Base-by-base conservation (phyloP, 2,888 invertebrate species). In the Acleris sparsana region DNA sequence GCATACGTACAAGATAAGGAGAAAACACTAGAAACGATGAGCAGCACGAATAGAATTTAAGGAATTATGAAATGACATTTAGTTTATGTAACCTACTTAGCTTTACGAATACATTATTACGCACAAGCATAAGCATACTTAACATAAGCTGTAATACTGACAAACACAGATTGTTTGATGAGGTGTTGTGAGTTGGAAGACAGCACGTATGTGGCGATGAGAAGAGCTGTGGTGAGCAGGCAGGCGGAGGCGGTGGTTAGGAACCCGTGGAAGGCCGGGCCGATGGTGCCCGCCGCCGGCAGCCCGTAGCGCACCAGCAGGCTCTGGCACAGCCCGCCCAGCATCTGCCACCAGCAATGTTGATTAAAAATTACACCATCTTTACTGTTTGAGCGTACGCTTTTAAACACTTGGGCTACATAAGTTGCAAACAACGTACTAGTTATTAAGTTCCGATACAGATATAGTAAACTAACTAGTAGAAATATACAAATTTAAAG, bases 261-360 rank as follows among this genome's bases (percentile, higher is more conserved):
- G 80, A 97, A 96, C 48, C 97, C 95, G 72, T 96, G 95, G 84
- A 96, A 96, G 3, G 97, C 96, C 3, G 95, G 94, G 7, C 97
- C 97, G 82, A 97, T 95, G 17, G 94, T 94, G 69, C 94, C 92
- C 0, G 96, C 95, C 75, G 96, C 95, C 1, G 94, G 93, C 64
- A 96, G 87, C 0, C 97, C 97, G 77, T 96, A 97, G 77, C 96
- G 95, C 60, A 97, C 93, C 11, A 97, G 90, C 64, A 97, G 87
- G 62, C 96, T 96, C 84, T 97, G 97, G 75, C 97, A 97, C 58
- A 97, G 89, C n/a, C 95, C 95, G 29, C 97, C 97, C 73, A 97
- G 85, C 75, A 96, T 89, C 96, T 96, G 84, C 76, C 79, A 72
- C 70, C 66, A 72, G 62, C 68, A 67, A 46, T 51, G 17, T 53